A percentile compares a stretch with the other conserved stretches of the same genome.
Evolutionary conservation across 2,888 invertebrate species (phyloP).

Genomic region (Lucinisca nassula): DNA sequence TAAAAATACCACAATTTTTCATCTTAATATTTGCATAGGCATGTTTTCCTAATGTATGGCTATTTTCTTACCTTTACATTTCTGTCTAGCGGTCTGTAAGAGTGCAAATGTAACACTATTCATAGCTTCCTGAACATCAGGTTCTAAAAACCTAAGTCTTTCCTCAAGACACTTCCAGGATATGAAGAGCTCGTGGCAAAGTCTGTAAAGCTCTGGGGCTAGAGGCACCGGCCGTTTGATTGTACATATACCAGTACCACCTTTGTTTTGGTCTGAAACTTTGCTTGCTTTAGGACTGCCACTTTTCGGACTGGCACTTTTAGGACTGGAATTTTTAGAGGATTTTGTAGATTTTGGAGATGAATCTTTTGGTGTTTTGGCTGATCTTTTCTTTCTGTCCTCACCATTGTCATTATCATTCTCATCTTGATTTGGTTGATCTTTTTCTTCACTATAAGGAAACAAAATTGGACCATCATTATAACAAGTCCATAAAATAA

Average conservation of each 20-base stretch:
- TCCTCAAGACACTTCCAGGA: slow-evolving; percentile 40
- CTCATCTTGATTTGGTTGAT: background rate
- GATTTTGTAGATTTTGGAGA: too few relatives aligned
- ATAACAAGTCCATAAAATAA: too few relatives aligned
- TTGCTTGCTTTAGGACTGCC: too few relatives aligned
- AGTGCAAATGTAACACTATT: slow-evolving; percentile 11
- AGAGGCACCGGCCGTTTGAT: slow-evolving; percentile 29
- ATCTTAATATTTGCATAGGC: too few relatives aligned
- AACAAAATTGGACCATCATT: too few relatives aligned
- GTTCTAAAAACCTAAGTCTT: slow-evolving; percentile 25
- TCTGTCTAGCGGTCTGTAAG: slow-evolving; percentile 39
- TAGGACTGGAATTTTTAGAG: too few relatives aligned
- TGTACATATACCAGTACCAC: slow-evolving; percentile 16
- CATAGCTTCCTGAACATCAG: slow-evolving; percentile 9
- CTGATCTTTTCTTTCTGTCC: background rate
- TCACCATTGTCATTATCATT: background rate
- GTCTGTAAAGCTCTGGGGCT: slow-evolving; percentile 32
- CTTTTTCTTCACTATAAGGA: too few relatives aligned
- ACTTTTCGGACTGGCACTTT: too few relatives aligned
- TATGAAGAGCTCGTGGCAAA: slow-evolving; percentile 34
- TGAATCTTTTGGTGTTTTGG: background rate
- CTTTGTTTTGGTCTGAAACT: too few relatives aligned
- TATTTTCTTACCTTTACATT: slow-evolving; percentile 54
- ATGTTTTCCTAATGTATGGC: too few relatives aligned
- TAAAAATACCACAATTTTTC: too few relatives aligned